Conservation (phyloP, 2,888 invertebrate species). For the Zaprionus lineosus region DNA sequence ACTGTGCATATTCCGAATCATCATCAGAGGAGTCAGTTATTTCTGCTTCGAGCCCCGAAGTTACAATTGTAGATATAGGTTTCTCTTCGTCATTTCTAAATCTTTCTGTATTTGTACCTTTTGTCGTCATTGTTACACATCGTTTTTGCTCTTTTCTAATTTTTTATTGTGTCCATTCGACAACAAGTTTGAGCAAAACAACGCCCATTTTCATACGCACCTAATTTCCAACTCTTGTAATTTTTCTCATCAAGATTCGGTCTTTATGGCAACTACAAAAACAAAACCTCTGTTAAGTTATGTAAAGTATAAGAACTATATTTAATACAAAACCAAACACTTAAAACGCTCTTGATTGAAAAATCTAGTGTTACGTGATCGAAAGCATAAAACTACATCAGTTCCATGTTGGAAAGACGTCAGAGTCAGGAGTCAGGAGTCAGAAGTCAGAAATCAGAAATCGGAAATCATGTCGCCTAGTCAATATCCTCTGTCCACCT, state of each 20-base stretch:
- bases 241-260: conserved; percentile 10
- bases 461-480: too few species aligned
- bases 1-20: conserved; percentile 36
- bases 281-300: neutral
- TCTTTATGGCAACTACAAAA: neutral
- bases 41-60: too few species aligned
- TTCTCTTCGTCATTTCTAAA: neutral
- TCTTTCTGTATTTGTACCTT: neutral
- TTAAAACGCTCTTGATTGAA: too few species aligned
- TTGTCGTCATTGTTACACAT: conserved; percentile 31
- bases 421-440: too few species aligned
- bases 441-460: too few species aligned
- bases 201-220: conserved; percentile 50
- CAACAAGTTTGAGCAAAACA: conserved; percentile 22
- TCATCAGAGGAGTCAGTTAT: too few species aligned
- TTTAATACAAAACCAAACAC: too few species aligned
- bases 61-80: conserved; percentile 6
- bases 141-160: neutral
- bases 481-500: too few species aligned
- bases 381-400: too few species aligned
- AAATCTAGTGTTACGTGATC: too few species aligned
- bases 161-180: conserved; percentile 42
- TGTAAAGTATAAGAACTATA: too few species aligned
- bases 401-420: too few species aligned
- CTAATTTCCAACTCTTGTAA: conserved; percentile 3